These are phyloP conservation scores for Gymnoscelis rufifasciata DNA, from an alignment of 2,888 invertebrate genomes.

Conservation along the genomic window DNA sequence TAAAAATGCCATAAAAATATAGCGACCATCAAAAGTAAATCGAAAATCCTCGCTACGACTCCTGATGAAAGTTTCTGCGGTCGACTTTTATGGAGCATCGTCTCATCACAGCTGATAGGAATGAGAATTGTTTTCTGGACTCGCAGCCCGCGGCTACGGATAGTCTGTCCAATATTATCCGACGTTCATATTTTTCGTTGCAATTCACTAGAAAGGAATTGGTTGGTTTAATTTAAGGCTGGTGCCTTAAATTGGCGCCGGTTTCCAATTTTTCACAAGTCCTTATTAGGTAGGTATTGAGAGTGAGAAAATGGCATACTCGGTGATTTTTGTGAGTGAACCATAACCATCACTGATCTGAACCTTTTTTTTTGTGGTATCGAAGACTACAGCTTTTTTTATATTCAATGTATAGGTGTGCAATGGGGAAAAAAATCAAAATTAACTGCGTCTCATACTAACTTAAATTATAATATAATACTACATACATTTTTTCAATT, in stretches of 20 bases:
- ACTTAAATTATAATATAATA: no score
- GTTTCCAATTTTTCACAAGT: no score
- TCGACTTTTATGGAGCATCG: conserved; percentile 36
- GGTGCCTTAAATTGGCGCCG: neutral
- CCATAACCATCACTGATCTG: no score
- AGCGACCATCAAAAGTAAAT: conserved; percentile 23
- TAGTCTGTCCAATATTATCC: conserved; percentile 21
- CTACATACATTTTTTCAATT: no score
- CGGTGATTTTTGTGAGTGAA: no score
- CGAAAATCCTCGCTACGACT: conserved; percentile 27
- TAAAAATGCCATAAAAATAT: conserved; percentile 7
- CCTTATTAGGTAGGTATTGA: no score
- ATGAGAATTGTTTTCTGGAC: conserved; percentile 31
- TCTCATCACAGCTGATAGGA: conserved; percentile 27
- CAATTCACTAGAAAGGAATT: conserved; percentile 16
- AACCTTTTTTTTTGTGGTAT: no score
- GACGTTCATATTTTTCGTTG: conserved; percentile 21
- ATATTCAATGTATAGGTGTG: no score
- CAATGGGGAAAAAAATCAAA: no score
- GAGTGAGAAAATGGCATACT: no score
- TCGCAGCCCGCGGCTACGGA: conserved; percentile 22
- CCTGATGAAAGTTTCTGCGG: conserved; percentile 31
- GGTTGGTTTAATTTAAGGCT: conserved; percentile 8
- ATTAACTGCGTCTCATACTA: no score
- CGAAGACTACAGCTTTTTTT: no score